These are phyloP conservation scores for Drosophila punjabiensis DNA, from an alignment of 1,140 invertebrate species.

Conservation along the genomic window DNA sequence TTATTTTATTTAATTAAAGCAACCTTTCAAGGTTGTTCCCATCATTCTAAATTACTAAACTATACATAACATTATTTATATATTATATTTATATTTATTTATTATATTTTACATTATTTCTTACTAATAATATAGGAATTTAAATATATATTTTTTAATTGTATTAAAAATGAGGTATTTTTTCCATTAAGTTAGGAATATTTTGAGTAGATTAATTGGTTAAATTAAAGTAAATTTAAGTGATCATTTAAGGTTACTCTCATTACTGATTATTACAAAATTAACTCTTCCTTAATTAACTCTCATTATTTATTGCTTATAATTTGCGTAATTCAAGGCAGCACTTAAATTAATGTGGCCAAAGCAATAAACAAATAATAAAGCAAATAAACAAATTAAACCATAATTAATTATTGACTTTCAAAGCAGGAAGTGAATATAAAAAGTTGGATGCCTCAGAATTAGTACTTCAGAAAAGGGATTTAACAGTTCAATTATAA, in stretches of 20 bases:
- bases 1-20: not conserved
- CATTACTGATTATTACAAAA: not conserved
- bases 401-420: not conserved
- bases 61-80: too few relatives aligned
- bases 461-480: too few relatives aligned
- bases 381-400: constrained; percentile 3
- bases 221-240: not conserved
- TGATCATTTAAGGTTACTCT: not conserved
- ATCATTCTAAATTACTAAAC: not conserved
- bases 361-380: not conserved
- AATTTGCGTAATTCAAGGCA: not conserved
- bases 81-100: too few relatives aligned
- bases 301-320: not conserved
- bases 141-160: not conserved
- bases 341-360: not conserved
- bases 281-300: too few relatives aligned
- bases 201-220: too few relatives aligned
- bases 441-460: not conserved
- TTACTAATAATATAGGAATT: too few relatives aligned
- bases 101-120: too few relatives aligned
- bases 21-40: not conserved
- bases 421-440: not conserved
- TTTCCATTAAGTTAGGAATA: not conserved
- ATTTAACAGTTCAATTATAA: not conserved
- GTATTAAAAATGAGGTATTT: not conserved